Base-by-base conservation (phyloP, 1,140 invertebrate species). In the Physella acuta region DNA sequence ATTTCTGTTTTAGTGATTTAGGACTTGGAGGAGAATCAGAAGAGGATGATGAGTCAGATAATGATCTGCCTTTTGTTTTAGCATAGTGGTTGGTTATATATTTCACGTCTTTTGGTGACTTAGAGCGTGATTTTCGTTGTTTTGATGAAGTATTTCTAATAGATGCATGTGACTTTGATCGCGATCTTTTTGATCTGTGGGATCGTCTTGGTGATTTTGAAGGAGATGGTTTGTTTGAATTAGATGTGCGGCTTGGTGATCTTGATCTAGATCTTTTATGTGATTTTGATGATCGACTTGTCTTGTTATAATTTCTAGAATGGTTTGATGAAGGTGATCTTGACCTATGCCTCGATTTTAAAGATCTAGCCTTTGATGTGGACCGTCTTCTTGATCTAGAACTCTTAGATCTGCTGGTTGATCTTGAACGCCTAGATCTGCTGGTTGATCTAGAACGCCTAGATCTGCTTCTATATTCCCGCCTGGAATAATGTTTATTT, bases 381-480 rank as follows among this genome's bases (percentile, higher is more conserved):
- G 60, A 44, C 28, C 14, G 37, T 62, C 26, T 39, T n/a, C 59
- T 37, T 14, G 37, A n/a, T 20, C 44, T 4, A 2, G 34, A 11
- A 39, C 44, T 62, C 1, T 30, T 34, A 53, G 11, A 20, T 62
- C 52, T 53, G 20, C 55, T 28, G 14, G 2, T 20, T 37, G 33
- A 51, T n/a, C 67, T 60, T 49, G 65, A 72, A n/a, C n/a, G n/a
- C 34, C 67, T 74, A 33, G 60, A 60, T 26, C 60, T 58, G n/a
- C 58, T 49, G n/a, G 16, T 17, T 31, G 26, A 39, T 17, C 20
- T 63, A 20, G 24, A 36, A 34, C 34, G 44, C 56, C 70, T 72
- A 30, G 76, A 78, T 24, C 68, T 69, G 53, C 72, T 75, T 34
- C 71, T 75, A 20, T 39, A 68, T 53, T 55, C 68, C 28, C 53